These are phyloP conservation scores for Ellobius talpinus DNA, from an alignment of 2,113 vertebrate species.

Conservation along the genomic window DNA sequence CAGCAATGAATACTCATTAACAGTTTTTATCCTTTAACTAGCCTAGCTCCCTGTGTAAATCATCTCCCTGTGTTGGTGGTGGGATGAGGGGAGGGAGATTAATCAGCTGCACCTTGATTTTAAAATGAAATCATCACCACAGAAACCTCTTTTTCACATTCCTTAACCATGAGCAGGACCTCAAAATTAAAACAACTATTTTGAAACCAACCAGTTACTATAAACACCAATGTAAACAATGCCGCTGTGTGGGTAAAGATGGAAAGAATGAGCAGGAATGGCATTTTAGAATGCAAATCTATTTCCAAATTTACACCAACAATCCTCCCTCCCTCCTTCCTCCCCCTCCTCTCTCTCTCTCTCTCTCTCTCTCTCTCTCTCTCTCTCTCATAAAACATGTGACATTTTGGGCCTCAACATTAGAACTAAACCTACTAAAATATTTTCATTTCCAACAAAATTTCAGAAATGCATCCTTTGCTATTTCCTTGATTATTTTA, in stretches of 20 bases:
- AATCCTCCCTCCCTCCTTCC: background rate
- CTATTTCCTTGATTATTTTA: background rate
- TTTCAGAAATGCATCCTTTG: background rate
- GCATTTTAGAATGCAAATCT: constrained; percentile 31
- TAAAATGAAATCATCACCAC: constrained; percentile 78
- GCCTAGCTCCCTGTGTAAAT: constrained; percentile 68
- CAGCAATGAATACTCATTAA: constrained; percentile 18
- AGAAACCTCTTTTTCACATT: constrained; percentile 79
- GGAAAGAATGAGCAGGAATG: constrained; percentile 54
- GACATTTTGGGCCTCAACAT: background rate
- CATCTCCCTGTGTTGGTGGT: constrained; percentile 74
- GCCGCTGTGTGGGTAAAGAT: constrained; percentile 64
- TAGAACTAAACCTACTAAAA: rapidly evolving
- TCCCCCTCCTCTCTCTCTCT: background rate
- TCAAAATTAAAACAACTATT: constrained; percentile 76
- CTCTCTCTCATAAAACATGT: background rate
- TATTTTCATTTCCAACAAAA: background rate
- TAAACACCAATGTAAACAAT: constrained; percentile 79
- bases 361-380: background rate
- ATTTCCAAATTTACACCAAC: background rate
- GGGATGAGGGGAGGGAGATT: constrained; percentile 62
- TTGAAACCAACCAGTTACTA: constrained; percentile 75
- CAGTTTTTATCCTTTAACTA: constrained; percentile 69
- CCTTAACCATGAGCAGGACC: constrained; percentile 78
- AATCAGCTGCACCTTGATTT: constrained; percentile 81